Percentiles rank a stretch among this genome's conserved stretches.
Conservation (phyloP, 2,888 invertebrate genomes). For the Hirudinaria manillensis region DNA sequence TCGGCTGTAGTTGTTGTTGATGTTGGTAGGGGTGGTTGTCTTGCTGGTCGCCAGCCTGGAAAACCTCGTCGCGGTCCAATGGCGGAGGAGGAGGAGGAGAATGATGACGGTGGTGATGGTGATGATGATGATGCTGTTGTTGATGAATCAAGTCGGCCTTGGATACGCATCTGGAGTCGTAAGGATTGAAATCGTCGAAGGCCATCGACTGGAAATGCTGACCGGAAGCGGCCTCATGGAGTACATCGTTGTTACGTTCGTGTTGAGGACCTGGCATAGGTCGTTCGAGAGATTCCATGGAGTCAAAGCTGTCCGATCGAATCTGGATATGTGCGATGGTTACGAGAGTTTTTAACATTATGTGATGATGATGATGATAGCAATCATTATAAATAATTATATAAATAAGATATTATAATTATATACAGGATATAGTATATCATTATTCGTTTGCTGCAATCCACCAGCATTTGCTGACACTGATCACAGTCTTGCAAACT, state of each 20-base stretch:
- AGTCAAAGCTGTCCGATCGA: not conserved
- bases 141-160: not conserved
- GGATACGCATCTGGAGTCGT: constrained; percentile 3
- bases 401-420: no score
- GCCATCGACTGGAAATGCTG: constrained; percentile 1
- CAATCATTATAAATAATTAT: no score
- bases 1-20: not conserved
- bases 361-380: no score
- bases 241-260: not conserved
- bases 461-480: no score
- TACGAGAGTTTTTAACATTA: no score
- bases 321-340: not conserved
- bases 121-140: constrained; percentile 2
- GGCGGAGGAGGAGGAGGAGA: not conserved
- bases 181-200: not conserved
- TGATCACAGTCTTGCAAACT: no score
- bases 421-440: no score
- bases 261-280: not conserved
- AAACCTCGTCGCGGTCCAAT: not conserved
- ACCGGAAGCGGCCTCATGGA: not conserved
- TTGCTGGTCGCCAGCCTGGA: not conserved
- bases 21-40: constrained; percentile 2
- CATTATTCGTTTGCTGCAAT: no score
- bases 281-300: not conserved
- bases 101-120: not conserved